Evolutionary conservation across 1,140 invertebrate species (phyloP).

Genomic region (Leucophenga varia): DNA sequence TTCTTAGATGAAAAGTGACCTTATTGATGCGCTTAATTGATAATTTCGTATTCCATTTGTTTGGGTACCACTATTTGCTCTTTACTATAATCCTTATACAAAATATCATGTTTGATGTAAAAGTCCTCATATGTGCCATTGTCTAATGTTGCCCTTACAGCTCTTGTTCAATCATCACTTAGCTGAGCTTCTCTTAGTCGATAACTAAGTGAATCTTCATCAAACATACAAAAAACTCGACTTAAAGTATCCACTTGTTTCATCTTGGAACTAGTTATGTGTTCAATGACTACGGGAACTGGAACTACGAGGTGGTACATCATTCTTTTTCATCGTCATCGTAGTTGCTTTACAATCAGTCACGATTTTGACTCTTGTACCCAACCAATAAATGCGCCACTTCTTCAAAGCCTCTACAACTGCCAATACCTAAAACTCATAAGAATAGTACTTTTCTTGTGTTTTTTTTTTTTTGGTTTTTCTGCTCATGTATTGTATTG

Average conservation of each 20-base stretch:
- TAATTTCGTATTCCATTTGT: not conserved
- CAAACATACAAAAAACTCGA: not conserved
- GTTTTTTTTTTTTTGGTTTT: not conserved
- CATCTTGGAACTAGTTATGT: not conserved
- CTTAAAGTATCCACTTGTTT: not conserved
- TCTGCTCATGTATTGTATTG: not conserved
- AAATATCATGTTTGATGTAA: not conserved
- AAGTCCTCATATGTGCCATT: not conserved
- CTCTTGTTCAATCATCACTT: not conserved
- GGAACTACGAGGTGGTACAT: not conserved
- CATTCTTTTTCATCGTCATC: not conserved
- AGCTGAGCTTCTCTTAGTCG: not conserved
- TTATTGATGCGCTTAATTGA: not conserved
- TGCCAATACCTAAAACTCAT: not conserved
- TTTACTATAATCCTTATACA: not conserved
- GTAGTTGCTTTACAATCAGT: not conserved
- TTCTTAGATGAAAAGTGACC: not conserved
- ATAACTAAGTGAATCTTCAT: not conserved
- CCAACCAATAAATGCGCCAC: not conserved
- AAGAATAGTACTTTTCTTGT: not conserved
- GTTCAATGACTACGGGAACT: not conserved
- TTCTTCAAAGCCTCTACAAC: not conserved
- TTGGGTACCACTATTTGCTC: not conserved
- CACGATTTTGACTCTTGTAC: not conserved
- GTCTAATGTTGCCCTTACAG: not conserved